Evolutionary conservation across 2,113 vertebrate species (phyloP).

Genomic region (Zosterops borbonicus): DNA sequence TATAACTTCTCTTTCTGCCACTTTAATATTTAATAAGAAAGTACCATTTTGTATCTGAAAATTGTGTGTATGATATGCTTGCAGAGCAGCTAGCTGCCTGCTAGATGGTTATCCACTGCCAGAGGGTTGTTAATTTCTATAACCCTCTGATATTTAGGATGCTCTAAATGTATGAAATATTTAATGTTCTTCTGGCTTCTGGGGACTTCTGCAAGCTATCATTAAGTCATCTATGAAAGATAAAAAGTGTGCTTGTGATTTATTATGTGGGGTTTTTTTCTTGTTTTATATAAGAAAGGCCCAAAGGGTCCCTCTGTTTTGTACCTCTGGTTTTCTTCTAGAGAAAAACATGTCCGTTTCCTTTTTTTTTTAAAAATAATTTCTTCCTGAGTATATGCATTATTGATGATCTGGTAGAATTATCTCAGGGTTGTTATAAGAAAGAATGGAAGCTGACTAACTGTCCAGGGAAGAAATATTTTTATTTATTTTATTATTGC

Average conservation of each 20-base stretch:
- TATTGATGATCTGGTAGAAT: not conserved
- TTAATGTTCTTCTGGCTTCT: not conserved
- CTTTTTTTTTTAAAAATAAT: not conserved
- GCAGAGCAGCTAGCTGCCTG: not conserved
- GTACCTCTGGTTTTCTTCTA: not conserved
- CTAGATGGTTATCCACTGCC: not conserved
- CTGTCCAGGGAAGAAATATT: not conserved
- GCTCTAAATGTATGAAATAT: not conserved
- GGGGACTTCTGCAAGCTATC: not conserved
- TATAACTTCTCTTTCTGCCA: not conserved
- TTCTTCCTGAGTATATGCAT: not conserved
- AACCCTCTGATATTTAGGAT: not conserved
- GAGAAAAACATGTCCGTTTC: not conserved
- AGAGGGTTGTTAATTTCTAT: not conserved
- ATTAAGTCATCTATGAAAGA: not conserved
- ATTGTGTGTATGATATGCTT: not conserved
- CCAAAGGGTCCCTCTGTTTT: not conserved
- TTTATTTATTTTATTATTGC: not conserved
- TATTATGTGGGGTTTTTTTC: not conserved
- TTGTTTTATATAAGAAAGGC: not conserved
- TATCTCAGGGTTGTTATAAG: not conserved
- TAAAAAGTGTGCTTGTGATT: not conserved
- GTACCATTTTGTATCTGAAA: not conserved
- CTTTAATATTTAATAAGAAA: conserved; percentile 17
- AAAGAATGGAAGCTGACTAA: not conserved